A percentile compares a stretch with the other conserved stretches of the same genome.
phyloP scores from a whole-genome alignment of 53 echinoderm and acorn worm genomes.

The Stichopus horrens region DNA sequence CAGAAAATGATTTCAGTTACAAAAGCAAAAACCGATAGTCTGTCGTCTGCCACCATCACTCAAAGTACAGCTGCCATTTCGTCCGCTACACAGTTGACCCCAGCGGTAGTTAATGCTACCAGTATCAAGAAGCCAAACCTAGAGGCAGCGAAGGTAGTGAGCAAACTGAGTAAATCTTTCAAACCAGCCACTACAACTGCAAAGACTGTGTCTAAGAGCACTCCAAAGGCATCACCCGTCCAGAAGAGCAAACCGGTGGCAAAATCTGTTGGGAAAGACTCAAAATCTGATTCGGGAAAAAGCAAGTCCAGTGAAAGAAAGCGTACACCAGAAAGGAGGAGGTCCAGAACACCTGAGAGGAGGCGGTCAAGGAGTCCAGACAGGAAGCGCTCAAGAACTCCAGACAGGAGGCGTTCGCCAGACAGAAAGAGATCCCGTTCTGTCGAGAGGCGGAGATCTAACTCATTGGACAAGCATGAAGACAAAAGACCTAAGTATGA shows the following conservation, averaged over 20 bases:
- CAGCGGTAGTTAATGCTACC: neutral
- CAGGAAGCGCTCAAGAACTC: conserved; percentile 2
- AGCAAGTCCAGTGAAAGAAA: neutral
- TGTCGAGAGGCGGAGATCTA: neutral
- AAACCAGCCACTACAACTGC: neutral
- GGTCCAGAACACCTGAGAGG: neutral
- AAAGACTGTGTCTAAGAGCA: neutral
- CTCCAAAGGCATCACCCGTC: neutral
- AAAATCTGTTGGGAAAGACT: neutral
- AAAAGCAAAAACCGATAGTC: neutral
- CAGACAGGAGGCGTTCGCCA: conserved; percentile 7
- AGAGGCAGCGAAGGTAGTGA: neutral
- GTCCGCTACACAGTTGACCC: neutral
- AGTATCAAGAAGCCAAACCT: neutral
- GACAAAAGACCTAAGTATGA: neutral
- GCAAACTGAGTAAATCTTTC: neutral
- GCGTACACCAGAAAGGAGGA: neutral
- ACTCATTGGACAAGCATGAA: conserved; percentile 12
- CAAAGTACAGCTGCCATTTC: neutral
- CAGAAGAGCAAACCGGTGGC: neutral
- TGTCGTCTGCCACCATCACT: neutral
- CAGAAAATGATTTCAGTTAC: conserved; percentile 9
- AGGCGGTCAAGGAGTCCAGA: conserved; percentile 2
- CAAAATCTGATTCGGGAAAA: neutral
- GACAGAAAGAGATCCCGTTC: neutral